Conservation (phyloP, 2,113 vertebrate genomes). For the Macroglossus sobrinus region DNA sequence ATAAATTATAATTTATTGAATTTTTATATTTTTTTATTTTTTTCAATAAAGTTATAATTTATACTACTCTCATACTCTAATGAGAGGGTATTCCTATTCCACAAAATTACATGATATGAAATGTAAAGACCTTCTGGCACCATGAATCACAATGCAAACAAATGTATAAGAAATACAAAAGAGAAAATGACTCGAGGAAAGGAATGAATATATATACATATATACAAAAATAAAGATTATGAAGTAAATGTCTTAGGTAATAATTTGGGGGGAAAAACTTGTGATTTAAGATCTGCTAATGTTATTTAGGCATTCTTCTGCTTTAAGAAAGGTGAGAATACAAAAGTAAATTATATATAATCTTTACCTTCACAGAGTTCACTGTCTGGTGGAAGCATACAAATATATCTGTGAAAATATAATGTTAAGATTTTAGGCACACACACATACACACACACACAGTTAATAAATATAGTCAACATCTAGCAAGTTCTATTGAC, state of each 20-base stretch:
- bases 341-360: background rate
- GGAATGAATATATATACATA: background rate
- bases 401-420: background rate
- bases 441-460: too few relatives aligned
- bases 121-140: background rate
- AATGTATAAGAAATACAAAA: background rate
- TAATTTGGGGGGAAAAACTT: background rate
- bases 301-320: background rate
- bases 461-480: conserved; percentile 69
- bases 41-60: background rate
- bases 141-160: background rate
- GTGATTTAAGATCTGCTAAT: background rate
- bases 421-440: conserved; percentile 20
- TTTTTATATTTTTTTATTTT: too few relatives aligned
- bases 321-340: background rate
- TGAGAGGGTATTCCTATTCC: background rate
- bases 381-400: background rate
- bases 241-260: background rate
- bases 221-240: background rate
- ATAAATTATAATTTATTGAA: background rate
- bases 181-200: background rate
- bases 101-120: background rate
- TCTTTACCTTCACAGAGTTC: background rate
- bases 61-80: background rate
- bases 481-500: conserved; percentile 59